phyloP scores from a whole-genome alignment of 2,888 invertebrate species.

The Eumerus sabulonum region DNA sequence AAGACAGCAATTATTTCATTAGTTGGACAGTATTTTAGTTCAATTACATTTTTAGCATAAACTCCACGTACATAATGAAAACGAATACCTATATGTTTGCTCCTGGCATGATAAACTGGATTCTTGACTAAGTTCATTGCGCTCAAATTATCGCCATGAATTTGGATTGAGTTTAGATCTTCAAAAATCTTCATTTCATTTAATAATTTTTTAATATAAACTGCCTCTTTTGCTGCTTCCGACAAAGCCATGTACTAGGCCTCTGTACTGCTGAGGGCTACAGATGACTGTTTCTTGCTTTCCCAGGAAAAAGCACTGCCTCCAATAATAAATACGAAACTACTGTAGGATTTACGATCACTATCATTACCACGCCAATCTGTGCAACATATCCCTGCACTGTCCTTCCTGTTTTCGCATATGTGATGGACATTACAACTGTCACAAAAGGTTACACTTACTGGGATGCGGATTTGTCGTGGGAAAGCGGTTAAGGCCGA shows the following conservation, averaged over 20 bases:
- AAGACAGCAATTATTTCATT: slow-evolving; percentile 20
- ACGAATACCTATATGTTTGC: slow-evolving; percentile 35
- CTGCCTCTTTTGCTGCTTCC: slow-evolving; percentile 44
- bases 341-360: slow-evolving; percentile 55
- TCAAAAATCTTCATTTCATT: slow-evolving; percentile 21
- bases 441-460: no score
- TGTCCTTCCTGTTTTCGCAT: slow-evolving; percentile 1
- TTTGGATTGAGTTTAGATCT: not conserved
- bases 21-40: slow-evolving; percentile 12
- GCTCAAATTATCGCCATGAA: slow-evolving; percentile 19
- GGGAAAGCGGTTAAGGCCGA: no score
- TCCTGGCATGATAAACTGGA: slow-evolving; percentile 20
- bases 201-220: slow-evolving; percentile 30
- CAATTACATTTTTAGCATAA: slow-evolving; percentile 3
- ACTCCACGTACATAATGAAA: slow-evolving; percentile 22
- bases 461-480: no score
- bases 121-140: slow-evolving; percentile 26
- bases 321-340: slow-evolving; percentile 37
- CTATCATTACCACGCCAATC: slow-evolving; percentile 56
- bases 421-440: not conserved
- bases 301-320: slow-evolving; percentile 44
- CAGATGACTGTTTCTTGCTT: slow-evolving; percentile 41
- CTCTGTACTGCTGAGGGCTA: slow-evolving; percentile 63
- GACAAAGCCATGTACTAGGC: slow-evolving; percentile 51
- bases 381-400: slow-evolving; percentile 48